Evolutionary conservation across 1,140 invertebrate species (phyloP).

Genomic region (Drosophila willistoni): DNA sequence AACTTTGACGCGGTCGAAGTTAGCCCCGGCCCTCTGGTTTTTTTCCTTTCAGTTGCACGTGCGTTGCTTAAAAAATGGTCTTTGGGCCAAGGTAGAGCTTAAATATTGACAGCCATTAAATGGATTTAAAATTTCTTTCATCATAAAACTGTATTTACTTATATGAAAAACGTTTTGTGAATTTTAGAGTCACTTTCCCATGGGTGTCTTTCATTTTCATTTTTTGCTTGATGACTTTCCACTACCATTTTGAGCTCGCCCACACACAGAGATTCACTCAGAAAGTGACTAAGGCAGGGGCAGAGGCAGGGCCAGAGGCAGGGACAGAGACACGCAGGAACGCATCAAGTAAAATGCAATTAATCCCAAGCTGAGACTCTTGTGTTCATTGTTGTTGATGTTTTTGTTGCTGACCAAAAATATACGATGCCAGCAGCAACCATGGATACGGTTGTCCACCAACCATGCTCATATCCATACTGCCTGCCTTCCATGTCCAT

Average conservation of each 20-base stretch:
- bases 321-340: neutral
- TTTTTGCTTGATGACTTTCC: conserved; percentile 9
- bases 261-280: neutral
- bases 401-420: conserved; percentile 11
- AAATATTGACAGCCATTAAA: neutral
- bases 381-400: conserved; percentile 16
- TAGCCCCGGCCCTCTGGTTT: too few species aligned
- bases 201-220: conserved; percentile 4
- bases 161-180: conserved; percentile 3
- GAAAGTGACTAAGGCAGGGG: too few species aligned
- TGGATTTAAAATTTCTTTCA: neutral
- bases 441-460: conserved; percentile 24
- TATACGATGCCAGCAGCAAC: conserved; percentile 4
- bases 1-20: too few species aligned
- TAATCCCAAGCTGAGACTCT: conserved; percentile 30
- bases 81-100: neutral
- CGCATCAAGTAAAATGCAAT: conserved; percentile 31
- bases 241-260: neutral
- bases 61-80: too few species aligned
- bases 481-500: conserved; percentile 4
- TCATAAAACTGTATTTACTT: conserved; percentile 12
- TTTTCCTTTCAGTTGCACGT: neutral
- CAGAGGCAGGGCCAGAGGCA: too few species aligned
- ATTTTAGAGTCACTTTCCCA: conserved; percentile 10
- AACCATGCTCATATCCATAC: conserved; percentile 20